Evolutionary conservation across 2,888 invertebrate species (phyloP), one percentile per base, ranked within the genome.

Genomic region (Tachina grossa): DNA sequence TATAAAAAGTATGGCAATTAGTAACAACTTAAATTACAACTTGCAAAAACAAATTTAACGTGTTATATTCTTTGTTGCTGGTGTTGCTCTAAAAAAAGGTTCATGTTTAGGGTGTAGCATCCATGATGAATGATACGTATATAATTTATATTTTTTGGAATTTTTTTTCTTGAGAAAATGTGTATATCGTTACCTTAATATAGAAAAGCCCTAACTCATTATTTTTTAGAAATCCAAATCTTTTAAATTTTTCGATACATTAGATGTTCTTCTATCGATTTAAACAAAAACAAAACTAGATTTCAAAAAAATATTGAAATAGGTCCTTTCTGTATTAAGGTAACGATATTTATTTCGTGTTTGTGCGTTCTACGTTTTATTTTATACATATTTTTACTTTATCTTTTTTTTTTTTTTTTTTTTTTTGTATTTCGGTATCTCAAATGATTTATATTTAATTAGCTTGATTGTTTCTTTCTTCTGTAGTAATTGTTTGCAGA

Each of bases 1-100:
- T 88, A 88, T 87, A 86, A 69, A 71, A 79, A 63, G 47, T 71
- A 83, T 83, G 53, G 84, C 79, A 84, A 79, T 83, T 83, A 83
- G 83, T 72, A 71, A 71, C 65, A 82, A 83, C 57, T 77, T 71
- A 77, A 77, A 72, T 83, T 83, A 65, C 57, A 51, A 72, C 45
- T n/a, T 47, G 14, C 47, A 63, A 43, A 57, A 51, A 65, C n/a
- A 57, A 57, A 65, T 43, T 59, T 14, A 16, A 72, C 63, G 72
- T 80, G 41, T 39, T 76, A 19, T 49, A 43, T 16, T 47, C 11
- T 6, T 61, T 57, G 51, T 49, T 39, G 63, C 51, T 41, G 43
- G 22, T 41, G 9, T 41, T 63, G 53, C 14, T 69, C 53, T 53
- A 31, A 57, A 16, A 68, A 47, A 55, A 75, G 69, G 45, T 75